Base-by-base conservation (phyloP, 2,797 vertebrate species). In the Pterois miles region DNA sequence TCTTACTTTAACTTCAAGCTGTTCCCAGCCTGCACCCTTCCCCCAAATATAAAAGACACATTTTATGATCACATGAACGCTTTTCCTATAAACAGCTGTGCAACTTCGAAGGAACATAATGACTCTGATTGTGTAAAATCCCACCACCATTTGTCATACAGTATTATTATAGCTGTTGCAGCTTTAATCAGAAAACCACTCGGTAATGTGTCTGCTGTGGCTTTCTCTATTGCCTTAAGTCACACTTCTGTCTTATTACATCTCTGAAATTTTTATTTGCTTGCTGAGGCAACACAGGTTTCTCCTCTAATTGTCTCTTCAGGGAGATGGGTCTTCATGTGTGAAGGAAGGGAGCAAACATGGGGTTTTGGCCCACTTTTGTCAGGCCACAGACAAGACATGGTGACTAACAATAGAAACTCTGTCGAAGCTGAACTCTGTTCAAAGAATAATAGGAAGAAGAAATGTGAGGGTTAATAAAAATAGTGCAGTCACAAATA, bases 271-370 rank as follows among this genome's bases (percentile, higher is more conserved):
- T 56, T 56, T 50, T 85, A 89, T 90, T 89, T 92, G 81, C 84
- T 85, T 74, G 76, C 84, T 70, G 71, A 86, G 79, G 82, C 58
- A 84, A 83, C 77, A 83, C 81, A 78, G 73, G 69, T 86, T 90
- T 93, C 72, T 80, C 48, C 77, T 86, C 74, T 94, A 95, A 95
- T 94, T 93, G 88, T 83, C 79, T 93, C 92, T 89, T 82, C 53
- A 6, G 93, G 89, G 92, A 93, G 63, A 68, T 29, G 52, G 73
- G 72, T 83, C 72, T 82, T 87, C 77, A 53, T 85, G 71, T 82
- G 78, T 76, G 65, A 78, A 60, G 65, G 59, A 65, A 64, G 63
- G 74, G 31, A 69, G 78, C 70, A 74, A 79, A 86, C 52, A 70
- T 50, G 69, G 73, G 46, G 78, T 86, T 87, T 76, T 90, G 77